Percentiles rank a stretch among this genome's conserved stretches.
phyloP scores from a whole-genome alignment of 92 coral and sea anemone genomes.

The Epizoanthus stellaris region DNA sequence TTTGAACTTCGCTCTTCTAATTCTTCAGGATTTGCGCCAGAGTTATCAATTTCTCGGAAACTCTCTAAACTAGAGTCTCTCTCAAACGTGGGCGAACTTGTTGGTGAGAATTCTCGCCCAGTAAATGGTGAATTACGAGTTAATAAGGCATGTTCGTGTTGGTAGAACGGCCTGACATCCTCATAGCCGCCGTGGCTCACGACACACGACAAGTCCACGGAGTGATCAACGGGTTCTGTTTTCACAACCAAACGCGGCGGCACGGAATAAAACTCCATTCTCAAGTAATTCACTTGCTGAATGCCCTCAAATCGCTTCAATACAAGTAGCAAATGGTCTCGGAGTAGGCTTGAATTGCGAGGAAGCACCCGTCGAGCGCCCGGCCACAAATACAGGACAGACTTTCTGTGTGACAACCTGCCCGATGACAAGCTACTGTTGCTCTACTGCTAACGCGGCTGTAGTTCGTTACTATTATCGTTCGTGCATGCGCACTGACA shows the following conservation, averaged over 20 bases:
- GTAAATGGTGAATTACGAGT: neutral
- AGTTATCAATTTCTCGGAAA: conserved; percentile 40
- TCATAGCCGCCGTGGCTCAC: conserved; percentile 35
- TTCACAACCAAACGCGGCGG: conserved; percentile 56
- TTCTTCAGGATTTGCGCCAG: conserved; percentile 32
- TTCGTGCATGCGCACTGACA: conserved; percentile 11
- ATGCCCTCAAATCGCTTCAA: neutral
- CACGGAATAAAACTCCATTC: conserved; percentile 23
- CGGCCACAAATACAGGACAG: neutral
- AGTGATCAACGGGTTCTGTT: conserved; percentile 59
- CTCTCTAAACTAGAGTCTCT: conserved; percentile 32
- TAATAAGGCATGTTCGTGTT: conserved; percentile 25
- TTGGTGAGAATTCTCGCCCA: conserved; percentile 4
- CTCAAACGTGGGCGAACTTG: conserved; percentile 20
- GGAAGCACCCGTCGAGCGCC: neutral
- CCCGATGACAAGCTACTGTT: neutral
- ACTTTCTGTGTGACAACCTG: conserved; percentile 33
- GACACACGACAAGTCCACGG: conserved; percentile 35
- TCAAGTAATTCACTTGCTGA: neutral
- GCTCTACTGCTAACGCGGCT: conserved; percentile 29
- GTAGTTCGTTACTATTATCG: conserved; percentile 16
- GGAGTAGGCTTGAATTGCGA: neutral
- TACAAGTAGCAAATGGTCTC: too few species aligned
- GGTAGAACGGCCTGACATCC: conserved; percentile 25
- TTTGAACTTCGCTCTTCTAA: conserved; percentile 20